These are phyloP conservation scores for Sarcophaga subvicina DNA, from an alignment of 2,888 invertebrate species.

Conservation along the genomic window DNA sequence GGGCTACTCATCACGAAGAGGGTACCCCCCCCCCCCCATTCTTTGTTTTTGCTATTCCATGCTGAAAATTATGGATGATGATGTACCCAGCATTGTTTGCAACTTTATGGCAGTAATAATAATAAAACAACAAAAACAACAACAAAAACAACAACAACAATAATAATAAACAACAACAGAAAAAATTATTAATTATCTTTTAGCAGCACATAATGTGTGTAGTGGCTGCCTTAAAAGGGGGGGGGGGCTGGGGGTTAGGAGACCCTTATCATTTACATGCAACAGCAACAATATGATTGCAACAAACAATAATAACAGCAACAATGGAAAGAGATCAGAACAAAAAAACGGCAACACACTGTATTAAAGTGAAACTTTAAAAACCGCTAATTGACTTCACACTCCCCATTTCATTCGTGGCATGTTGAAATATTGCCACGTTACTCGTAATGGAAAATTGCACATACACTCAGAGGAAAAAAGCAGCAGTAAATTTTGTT, in stretches of 20 bases:
- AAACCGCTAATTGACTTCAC: slow-evolving; percentile 64
- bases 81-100: neutral
- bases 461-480: neutral
- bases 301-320: neutral
- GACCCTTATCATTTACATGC: neutral
- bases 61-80: no score
- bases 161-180: neutral
- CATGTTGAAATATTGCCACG: neutral
- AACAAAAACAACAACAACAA: slow-evolving; percentile 10
- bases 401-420: slow-evolving; percentile 22
- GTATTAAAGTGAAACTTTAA: slow-evolving; percentile 43
- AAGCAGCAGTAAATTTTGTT: no score
- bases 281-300: neutral
- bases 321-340: neutral
- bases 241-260: no score
- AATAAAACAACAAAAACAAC: neutral
- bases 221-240: neutral
- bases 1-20: neutral
- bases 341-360: neutral
- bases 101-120: neutral
- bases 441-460: no score
- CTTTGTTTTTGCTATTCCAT: neutral
- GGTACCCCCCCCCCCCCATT: neutral
- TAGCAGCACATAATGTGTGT: slow-evolving; percentile 25
- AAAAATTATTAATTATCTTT: slow-evolving; percentile 68